A percentile compares a stretch with the other conserved stretches of the same genome.
These are phyloP conservation scores for Maconellicoccus hirsutus DNA, from an alignment of 1,140 invertebrate species.

Conservation along the genomic window DNA sequence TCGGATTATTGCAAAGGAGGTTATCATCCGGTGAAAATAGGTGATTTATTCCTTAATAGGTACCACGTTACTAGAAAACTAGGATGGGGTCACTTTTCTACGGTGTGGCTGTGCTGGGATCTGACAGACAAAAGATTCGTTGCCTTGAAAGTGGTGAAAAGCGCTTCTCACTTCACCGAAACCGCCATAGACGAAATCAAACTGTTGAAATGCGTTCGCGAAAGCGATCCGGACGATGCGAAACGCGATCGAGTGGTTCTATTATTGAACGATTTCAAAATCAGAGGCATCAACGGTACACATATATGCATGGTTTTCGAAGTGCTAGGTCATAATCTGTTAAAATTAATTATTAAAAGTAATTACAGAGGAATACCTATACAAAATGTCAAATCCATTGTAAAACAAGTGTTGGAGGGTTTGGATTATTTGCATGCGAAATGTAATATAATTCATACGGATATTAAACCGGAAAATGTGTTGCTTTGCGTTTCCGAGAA, in stretches of 20 bases:
- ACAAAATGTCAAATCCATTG: conserved; percentile 88
- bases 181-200: conserved; percentile 98
- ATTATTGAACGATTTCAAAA: conserved; percentile 95
- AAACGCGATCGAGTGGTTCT: conserved; percentile 92
- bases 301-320: conserved; percentile 98
- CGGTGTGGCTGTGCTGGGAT: conserved; percentile 97
- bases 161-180: conserved; percentile 93
- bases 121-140: conserved; percentile 84
- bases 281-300: conserved; percentile 85
- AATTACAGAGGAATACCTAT: conserved; percentile 95
- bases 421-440: conserved; percentile 94
- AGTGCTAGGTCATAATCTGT: conserved; percentile 91
- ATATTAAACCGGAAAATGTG: conserved; percentile 99
- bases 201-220: conserved; percentile 83
- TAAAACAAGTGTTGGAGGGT: conserved; percentile 89
- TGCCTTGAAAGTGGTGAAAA: conserved; percentile 97
- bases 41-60: conserved; percentile 80
- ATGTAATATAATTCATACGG: conserved; percentile 97
- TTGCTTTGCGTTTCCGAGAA: conserved; percentile 76
- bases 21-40: conserved; percentile 95
- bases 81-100: conserved; percentile 97
- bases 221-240: conserved; percentile 78
- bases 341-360: conserved; percentile 95
- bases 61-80: conserved; percentile 94
- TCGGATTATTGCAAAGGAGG: conserved; percentile 90